Evolutionary conservation across 1,140 invertebrate genomes (phyloP).

Genomic region (Kradibia gibbosae): DNA sequence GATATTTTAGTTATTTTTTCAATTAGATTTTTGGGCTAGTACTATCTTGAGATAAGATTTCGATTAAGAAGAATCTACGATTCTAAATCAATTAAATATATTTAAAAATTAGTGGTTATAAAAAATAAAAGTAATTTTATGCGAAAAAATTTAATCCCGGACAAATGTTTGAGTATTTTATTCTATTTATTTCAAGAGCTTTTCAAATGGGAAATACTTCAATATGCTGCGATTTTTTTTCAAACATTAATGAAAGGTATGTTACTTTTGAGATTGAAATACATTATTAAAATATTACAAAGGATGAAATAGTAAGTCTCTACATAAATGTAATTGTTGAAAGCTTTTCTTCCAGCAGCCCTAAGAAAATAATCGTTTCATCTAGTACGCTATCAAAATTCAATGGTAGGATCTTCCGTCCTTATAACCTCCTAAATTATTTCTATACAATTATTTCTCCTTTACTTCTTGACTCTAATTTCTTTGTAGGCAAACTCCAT

Average conservation of each 20-base stretch:
- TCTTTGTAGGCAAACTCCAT: background rate
- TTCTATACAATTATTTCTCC: slow-evolving; percentile 18
- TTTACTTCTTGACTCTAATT: background rate
- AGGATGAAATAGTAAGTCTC: background rate
- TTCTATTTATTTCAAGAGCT: background rate
- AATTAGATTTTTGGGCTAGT: no score
- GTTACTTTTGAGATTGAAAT: background rate
- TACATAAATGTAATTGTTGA: background rate
- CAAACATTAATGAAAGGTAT: background rate
- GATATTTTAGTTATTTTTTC: no score
- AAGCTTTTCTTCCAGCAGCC: no score
- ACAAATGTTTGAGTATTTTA: background rate
- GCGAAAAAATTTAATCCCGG: no score
- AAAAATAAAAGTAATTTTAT: no score
- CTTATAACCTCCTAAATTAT: background rate
- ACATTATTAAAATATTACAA: background rate
- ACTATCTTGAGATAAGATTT: no score
- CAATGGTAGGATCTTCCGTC: background rate
- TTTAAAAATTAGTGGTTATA: no score
- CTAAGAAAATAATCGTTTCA: background rate
- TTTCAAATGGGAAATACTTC: background rate
- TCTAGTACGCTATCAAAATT: background rate
- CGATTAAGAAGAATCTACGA: no score
- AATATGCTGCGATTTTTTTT: background rate
- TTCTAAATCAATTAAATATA: no score